Conservation (phyloP, 2,797 vertebrate genomes). For the Megaceryle alcyon region DNA sequence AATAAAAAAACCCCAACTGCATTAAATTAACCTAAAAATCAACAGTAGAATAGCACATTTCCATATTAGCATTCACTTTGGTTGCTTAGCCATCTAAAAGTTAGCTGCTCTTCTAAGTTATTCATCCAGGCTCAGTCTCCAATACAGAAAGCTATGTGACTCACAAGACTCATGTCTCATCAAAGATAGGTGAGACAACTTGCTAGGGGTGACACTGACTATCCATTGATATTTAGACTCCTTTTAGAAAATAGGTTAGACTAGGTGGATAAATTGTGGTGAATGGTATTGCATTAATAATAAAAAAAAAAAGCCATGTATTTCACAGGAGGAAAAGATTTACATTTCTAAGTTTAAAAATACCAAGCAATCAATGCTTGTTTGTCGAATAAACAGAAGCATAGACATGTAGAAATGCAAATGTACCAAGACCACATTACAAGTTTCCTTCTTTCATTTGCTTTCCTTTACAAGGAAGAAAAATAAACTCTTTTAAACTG, state of each 20-base stretch:
- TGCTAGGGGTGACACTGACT: background rate
- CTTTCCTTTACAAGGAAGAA: background rate
- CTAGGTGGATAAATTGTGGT: background rate
- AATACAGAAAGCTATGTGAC: background rate
- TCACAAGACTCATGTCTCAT: background rate
- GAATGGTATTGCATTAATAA: background rate
- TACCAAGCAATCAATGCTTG: background rate
- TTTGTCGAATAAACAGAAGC: background rate
- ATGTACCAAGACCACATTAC: background rate
- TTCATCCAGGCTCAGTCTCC: background rate
- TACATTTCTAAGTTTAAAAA: background rate
- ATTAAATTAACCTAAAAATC: background rate
- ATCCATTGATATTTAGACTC: background rate
- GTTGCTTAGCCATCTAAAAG: background rate
- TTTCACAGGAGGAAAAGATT: background rate
- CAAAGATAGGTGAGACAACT: background rate
- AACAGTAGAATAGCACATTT: background rate
- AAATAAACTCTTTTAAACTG: background rate
- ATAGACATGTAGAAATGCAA: background rate
- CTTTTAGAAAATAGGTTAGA: background rate
- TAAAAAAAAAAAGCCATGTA: background rate
- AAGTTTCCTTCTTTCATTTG: background rate
- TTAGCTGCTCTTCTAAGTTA: background rate
- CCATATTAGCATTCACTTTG: background rate
- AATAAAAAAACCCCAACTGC: no score